phyloP scores from a whole-genome alignment of 2,888 invertebrate species.

The Zygothrica quintamaculata region DNA sequence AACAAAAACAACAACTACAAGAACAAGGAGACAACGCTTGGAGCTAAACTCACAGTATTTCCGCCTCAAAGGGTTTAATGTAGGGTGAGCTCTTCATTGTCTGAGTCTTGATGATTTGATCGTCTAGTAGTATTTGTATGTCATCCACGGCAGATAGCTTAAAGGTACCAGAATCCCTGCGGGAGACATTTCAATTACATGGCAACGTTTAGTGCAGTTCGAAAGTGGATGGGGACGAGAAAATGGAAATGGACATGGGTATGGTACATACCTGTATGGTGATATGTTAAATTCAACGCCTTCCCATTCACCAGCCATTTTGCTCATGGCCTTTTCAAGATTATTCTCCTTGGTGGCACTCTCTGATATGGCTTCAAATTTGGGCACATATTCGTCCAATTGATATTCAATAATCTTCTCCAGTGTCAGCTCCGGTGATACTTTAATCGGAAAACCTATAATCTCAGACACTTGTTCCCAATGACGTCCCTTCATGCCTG shows the following conservation, averaged over 20 bases:
- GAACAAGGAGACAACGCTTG: background rate
- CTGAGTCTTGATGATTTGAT: slow-evolving; percentile 98
- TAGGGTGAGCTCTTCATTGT: slow-evolving; percentile 99
- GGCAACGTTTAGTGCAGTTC: background rate
- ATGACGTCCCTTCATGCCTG: slow-evolving; percentile 95
- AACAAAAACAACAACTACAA: slow-evolving; percentile 16
- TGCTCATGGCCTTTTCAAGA: slow-evolving; percentile 93
- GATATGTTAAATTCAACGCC: slow-evolving; percentile 90
- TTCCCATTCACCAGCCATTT: slow-evolving; percentile 97
- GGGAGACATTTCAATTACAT: slow-evolving; percentile 49
- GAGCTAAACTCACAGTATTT: slow-evolving; percentile 89
- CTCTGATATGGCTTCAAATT: slow-evolving; percentile 96
- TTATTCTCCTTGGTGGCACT: slow-evolving; percentile 98
- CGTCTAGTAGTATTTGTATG: slow-evolving; percentile 96
- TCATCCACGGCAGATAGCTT: slow-evolving; percentile 96
- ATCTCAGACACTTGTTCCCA: slow-evolving; percentile 98
- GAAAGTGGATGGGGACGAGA: no score
- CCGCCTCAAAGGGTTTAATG: slow-evolving; percentile 96
- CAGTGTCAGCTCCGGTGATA: slow-evolving; percentile 92
- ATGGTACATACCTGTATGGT: slow-evolving; percentile 86
- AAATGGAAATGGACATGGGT: no score
- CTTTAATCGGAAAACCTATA: slow-evolving; percentile 95
- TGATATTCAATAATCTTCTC: slow-evolving; percentile 95
- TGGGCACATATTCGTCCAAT: slow-evolving; percentile 93
- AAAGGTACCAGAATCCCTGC: slow-evolving; percentile 93